Base-by-base conservation (phyloP, 2,888 invertebrate genomes). In the Macaria liturata region DNA sequence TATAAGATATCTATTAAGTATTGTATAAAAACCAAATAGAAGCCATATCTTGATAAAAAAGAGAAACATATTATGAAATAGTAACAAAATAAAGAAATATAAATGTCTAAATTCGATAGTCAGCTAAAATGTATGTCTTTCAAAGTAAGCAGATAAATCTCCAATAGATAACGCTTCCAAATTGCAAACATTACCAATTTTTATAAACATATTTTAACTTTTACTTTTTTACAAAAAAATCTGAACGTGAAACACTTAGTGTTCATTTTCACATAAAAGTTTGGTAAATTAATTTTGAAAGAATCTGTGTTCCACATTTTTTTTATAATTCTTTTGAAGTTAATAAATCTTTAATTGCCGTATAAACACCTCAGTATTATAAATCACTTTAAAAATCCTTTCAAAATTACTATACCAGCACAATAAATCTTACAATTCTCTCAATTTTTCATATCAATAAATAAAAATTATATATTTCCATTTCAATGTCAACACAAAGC, bases 401-500 rank as follows among this genome's bases (percentile, higher is more conserved):
- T 46, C 32, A 49, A 58, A 46, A 40, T 49, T 46, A 49, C 7
- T 46, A 3, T 6, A 6, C 32, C 5, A 8, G 9, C 44, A 43
- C 37, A 9, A 46, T 9, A 42, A 50, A 49, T 20, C 20, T 20
- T 20, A 54, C 34, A 46, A 31, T 46, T 37, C 4, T 37, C 31
- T 44, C 32, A 20, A 9, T 9, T 54, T 32, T 9, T 45, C 37
- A 30, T 64, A 47, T 50, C 65, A 65, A 57, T 56, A 53, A 63
- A 67, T 64, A 59, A 45, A 59, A 60, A 60, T 66, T 57, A 59
- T 49, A 45, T 46, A 46, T 8, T 42, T 42, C 1, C 5, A 39
- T 43, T 40, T 51, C 65, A 56, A 64, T 43, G 30, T 68, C 75
- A 75, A 72, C 69, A 71, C 74, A 81, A 82, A 83, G 81, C 83